Evolutionary conservation across 2,888 invertebrate genomes (phyloP).

Genomic region (Pristionchus arcanus): DNA sequence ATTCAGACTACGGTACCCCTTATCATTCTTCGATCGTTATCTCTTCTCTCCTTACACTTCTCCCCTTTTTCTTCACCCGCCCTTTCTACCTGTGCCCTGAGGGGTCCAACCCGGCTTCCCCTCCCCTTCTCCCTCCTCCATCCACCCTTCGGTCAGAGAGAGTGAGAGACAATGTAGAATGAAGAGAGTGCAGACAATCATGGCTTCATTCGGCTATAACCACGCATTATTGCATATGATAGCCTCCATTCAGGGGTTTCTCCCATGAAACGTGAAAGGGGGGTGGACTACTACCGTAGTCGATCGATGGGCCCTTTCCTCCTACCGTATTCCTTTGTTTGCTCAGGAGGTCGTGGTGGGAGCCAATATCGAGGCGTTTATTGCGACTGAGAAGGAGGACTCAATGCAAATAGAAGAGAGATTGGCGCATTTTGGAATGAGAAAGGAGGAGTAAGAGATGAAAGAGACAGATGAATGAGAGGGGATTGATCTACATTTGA

Average conservation of each 20-base stretch:
- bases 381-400: constrained; percentile 41
- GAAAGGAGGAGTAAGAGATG: neutral
- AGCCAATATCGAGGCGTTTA: constrained; percentile 52
- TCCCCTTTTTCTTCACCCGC: constrained; percentile 16
- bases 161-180: neutral
- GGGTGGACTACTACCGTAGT: constrained; percentile 17
- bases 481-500: neutral
- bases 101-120: neutral
- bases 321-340: constrained; percentile 48
- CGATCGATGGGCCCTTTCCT: neutral
- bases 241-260: neutral
- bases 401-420: constrained; percentile 6
- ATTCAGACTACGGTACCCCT: neutral
- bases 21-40: neutral
- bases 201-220: constrained; percentile 30
- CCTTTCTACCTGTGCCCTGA: constrained; percentile 29
- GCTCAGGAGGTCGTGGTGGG: constrained; percentile 53
- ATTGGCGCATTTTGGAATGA: constrained; percentile 37
- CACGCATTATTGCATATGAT: constrained; percentile 41
- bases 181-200: neutral
- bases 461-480: neutral
- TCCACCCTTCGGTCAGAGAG: neutral
- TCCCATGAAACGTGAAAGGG: constrained; percentile 2
- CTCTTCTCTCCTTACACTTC: neutral
- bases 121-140: neutral